A percentile compares a stretch with the other conserved stretches of the same genome.
phyloP scores from a whole-genome alignment of 2,113 vertebrate species.

The Neodon shergylaensis region DNA sequence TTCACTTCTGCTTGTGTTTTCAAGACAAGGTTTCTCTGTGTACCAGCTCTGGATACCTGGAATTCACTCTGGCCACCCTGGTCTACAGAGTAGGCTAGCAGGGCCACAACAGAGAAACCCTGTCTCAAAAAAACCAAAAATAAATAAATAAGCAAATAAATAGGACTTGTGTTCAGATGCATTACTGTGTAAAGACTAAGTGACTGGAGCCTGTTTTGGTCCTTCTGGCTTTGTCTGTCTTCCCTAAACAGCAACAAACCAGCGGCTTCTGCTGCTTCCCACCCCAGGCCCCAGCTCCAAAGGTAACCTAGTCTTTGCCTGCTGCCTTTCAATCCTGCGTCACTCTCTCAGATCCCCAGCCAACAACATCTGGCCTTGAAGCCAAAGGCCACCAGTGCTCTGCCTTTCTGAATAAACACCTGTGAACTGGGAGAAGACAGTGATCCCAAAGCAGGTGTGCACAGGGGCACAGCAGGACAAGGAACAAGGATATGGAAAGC shows the following conservation, averaged over 20 bases:
- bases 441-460: conserved; percentile 17
- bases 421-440: conserved; percentile 48
- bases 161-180: neutral
- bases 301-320: conserved; percentile 49
- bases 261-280: neutral
- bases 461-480: neutral
- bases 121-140: neutral
- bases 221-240: neutral
- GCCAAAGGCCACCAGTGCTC: conserved; percentile 27
- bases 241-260: conserved; percentile 49
- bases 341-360: conserved; percentile 17
- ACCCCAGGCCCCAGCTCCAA: neutral
- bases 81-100: neutral
- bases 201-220: neutral
- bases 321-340: conserved; percentile 22
- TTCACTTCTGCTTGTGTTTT: neutral
- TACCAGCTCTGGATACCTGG: neutral
- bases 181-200: conserved; percentile 35
- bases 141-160: no score
- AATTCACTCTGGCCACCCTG: neutral
- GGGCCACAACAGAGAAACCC: neutral
- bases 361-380: conserved; percentile 45
- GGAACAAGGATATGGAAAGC: neutral
- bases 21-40: neutral
- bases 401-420: conserved; percentile 50